Base-by-base conservation (phyloP, 1,140 invertebrate species). In the Lucilia cuprina region DNA sequence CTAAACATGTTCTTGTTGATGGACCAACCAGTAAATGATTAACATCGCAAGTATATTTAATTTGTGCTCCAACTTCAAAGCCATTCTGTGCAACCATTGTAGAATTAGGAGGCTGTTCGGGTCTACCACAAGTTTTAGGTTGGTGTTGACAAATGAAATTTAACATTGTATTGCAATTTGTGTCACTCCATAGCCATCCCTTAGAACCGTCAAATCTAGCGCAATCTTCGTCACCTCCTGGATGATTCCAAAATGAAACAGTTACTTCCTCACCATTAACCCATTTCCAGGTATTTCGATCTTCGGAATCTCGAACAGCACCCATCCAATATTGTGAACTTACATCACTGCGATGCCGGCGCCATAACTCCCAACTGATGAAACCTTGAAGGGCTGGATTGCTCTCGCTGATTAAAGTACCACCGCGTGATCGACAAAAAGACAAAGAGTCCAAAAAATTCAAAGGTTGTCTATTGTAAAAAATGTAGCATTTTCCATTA, bases 251-350 rank as follows among this genome's bases (percentile, higher is more conserved):
- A 91, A 98, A 98, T 0, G 96, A 97, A 0, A 98, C 95, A 0
- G 96, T 95, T 14, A 98, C 95, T 91, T 98, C 96, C 74, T 96
- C 95, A 0, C 96, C 97, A 86, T 95, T 96, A 21, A 96, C 92
- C 97, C 97, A 98, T 88, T 96, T 96, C 97, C 97, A 98, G 86
- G 96, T 95, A 84, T 94, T 95, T 7, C 93, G 92, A 89, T 97
- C 95, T 83, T 94, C 93, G 19, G 94, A 93, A 89, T 98, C 96
- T 14, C 97, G 92, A 1, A 97, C 94, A 1, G 96, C 96, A 1
- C 97, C 97, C 94, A 98, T 96, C 97, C 97, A 98, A 89, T 98
- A 98, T 87, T 98, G 97, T 74, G 96, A 97, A 87, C 95, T 96
- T 2, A 96, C 96, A 91, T 98, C 97, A 89, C 95, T 97, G 86